Conservation (phyloP, 2,888 invertebrate species). For the Ariolimax columbianus region DNA sequence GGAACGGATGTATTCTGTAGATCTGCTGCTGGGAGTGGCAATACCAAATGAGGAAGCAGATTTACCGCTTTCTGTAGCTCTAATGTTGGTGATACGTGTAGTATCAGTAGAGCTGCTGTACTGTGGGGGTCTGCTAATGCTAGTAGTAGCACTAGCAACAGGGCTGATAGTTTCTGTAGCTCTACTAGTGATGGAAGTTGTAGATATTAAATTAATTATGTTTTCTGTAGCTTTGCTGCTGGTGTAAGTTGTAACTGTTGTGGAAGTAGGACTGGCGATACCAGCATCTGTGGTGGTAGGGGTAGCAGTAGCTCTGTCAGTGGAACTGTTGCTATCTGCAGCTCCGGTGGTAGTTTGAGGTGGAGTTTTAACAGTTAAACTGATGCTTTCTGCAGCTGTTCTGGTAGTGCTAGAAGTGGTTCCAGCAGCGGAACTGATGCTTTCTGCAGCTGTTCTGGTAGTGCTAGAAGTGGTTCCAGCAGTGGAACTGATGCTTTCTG, state of each 20-base stretch:
- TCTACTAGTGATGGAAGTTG: background rate
- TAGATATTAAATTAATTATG: no score
- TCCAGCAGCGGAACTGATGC: no score
- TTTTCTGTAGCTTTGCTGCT: background rate
- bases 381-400: background rate
- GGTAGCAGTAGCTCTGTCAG: background rate
- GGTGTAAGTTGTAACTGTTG: background rate
- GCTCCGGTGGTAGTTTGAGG: no score
- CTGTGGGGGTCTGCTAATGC: background rate
- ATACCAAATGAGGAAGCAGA: background rate
- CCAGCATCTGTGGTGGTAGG: background rate
- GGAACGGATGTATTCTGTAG: background rate
- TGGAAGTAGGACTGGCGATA: background rate
- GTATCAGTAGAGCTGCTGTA: background rate
- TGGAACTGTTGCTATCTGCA: no score
- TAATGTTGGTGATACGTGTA: background rate
- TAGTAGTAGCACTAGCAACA: background rate
- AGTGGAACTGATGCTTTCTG: background rate
- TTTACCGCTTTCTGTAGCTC: background rate
- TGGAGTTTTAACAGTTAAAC: no score
- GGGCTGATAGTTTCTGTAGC: background rate
- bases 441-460: background rate
- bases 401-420: background rate
- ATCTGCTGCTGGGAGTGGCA: background rate
- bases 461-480: background rate